Evolutionary conservation across 2,113 vertebrate species (phyloP), one percentile per base, ranked within the genome.

Genomic region (Triplophysa rosa): DNA sequence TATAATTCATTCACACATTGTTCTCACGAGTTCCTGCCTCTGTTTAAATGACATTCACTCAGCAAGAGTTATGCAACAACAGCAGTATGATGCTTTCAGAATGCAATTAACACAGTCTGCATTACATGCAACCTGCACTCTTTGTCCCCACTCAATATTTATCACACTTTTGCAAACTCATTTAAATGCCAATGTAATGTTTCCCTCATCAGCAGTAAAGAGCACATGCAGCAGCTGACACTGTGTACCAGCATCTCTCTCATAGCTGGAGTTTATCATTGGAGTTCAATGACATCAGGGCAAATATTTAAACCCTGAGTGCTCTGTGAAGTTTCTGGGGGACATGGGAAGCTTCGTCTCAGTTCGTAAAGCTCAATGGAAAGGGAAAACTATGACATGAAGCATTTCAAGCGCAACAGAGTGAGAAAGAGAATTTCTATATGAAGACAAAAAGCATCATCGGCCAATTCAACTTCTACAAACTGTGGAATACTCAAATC

Each of bases 1-100:
- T 70, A 77, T 49, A n/a, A 66, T 78, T 81, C 12, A 54, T 59
- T 64, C 26, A 45, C 26, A 56, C 56, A n/a, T n/a, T 52, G 10
- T 67, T 42, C 24, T 45, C 21, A 62, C 54, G 33, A 59, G 67
- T 64, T 71, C 69, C 16, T 65, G 52, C 10, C 33, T 63, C 69
- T 61, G 61, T 76, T 21, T 68, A 52, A 5, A 4, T 58, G 17
- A 58, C 19, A 61, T 19, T 37, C 37, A 58, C 52, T 40, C 40
- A 47, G 16, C 58, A 70, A 14, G 1, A n/a, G 42, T 17, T 66
- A 49, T 37, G 33, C 14, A 58, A 58, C 63, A 69, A 52, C 23
- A 47, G 23, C 14, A 11, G 16, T 45, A 14, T 47, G 10, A 37
- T 59, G 21, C 14, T 24, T 26, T 64, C 26, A 42, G 4, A 23